Evolutionary conservation across 2,888 invertebrate species (phyloP).

Genomic region (Celastrina argiolus): DNA sequence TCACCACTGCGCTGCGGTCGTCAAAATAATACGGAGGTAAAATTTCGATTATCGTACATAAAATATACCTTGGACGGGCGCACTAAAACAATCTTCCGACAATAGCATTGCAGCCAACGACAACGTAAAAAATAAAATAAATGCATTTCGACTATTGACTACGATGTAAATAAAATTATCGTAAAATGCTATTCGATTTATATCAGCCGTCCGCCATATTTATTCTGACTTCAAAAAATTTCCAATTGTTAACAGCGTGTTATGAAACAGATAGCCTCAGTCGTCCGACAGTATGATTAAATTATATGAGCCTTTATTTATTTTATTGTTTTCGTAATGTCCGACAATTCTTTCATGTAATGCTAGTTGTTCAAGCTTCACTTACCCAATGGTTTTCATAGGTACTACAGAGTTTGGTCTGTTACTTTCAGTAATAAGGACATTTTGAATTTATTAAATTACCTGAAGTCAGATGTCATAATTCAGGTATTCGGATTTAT

Average conservation of each 20-base stretch:
- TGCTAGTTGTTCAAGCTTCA: not conserved
- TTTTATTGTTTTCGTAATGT: slow-evolving; percentile 1
- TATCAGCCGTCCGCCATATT: slow-evolving; percentile 10
- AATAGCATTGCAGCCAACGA: slow-evolving; percentile 60
- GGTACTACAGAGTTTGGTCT: not conserved
- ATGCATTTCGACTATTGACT: slow-evolving; percentile 19
- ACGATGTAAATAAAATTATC: slow-evolving; percentile 17
- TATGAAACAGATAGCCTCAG: slow-evolving; percentile 13
- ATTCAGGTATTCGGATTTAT: too few species aligned
- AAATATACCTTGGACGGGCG: too few species aligned
- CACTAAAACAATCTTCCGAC: slow-evolving; percentile 73
- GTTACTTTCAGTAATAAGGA: not conserved
- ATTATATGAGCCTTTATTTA: slow-evolving; percentile 11
- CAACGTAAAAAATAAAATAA: slow-evolving; percentile 54
- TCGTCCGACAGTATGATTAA: not conserved
- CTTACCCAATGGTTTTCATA: not conserved
- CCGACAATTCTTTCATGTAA: not conserved
- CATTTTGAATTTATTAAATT: not conserved
- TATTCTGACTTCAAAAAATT: slow-evolving; percentile 8
- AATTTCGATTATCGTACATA: too few species aligned
- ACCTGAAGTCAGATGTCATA: too few species aligned
- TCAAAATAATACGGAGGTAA: too few species aligned
- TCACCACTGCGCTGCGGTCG: too few species aligned
- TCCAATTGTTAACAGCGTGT: slow-evolving; percentile 18
- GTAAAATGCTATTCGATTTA: slow-evolving; percentile 6